These are phyloP conservation scores for Coturnix japonica DNA, from an alignment of 2,113 vertebrate species.

Conservation along the genomic window DNA sequence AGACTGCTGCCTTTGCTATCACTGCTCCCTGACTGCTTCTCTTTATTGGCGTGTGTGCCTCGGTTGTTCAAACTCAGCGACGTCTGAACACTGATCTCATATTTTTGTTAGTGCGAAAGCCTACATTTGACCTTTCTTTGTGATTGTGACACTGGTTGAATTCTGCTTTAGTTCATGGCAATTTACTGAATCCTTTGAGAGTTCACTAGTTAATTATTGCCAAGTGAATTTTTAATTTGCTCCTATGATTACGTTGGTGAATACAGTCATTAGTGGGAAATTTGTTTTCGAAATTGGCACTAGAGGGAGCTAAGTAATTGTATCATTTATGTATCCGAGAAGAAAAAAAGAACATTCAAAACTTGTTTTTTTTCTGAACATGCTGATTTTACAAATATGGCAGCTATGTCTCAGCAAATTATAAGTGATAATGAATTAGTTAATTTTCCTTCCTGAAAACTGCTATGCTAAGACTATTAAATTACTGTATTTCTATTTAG, in stretches of 20 bases:
- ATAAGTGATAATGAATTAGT: conserved; percentile 88
- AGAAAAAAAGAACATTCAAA: conserved; percentile 73
- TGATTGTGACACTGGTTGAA: conserved; percentile 46
- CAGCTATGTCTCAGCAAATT: conserved; percentile 88
- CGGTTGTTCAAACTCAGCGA: background rate
- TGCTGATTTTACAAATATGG: conserved; percentile 89
- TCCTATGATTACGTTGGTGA: conserved; percentile 74
- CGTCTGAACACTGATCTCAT: background rate
- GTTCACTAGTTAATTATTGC: conserved; percentile 79
- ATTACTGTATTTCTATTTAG: conserved; percentile 82
- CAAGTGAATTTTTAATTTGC: conserved; percentile 81
- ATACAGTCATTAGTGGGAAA: conserved; percentile 62
- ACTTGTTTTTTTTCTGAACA: conserved; percentile 79
- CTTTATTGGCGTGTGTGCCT: conserved; percentile 27
- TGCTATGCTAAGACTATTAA: conserved; percentile 86
- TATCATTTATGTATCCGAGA: conserved; percentile 76
- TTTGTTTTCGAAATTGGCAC: conserved; percentile 83
- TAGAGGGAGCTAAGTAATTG: conserved; percentile 97
- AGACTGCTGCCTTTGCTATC: conserved; percentile 9
- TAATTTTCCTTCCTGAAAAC: conserved; percentile 86
- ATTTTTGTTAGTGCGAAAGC: conserved; percentile 24
- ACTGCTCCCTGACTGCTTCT: conserved; percentile 10
- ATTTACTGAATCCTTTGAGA: conserved; percentile 66
- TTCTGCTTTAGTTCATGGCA: conserved; percentile 61
- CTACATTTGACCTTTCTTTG: conserved; percentile 63